Evolutionary conservation across 2,797 vertebrate genomes (phyloP).

Genomic region (Spinus olivaceus): DNA sequence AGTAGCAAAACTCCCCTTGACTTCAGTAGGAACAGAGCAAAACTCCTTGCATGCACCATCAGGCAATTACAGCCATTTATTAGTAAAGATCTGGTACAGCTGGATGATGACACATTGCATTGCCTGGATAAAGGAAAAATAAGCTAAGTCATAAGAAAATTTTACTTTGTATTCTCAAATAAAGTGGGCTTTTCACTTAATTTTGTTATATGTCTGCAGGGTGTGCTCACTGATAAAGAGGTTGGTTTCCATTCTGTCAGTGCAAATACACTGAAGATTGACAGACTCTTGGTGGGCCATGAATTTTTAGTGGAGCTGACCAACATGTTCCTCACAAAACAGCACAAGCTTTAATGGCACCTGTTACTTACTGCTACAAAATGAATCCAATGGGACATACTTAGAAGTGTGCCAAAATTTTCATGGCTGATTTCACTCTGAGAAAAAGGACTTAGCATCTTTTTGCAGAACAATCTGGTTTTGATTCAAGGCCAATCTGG

Average conservation of each 20-base stretch:
- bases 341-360: neutral
- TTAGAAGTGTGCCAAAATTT: neutral
- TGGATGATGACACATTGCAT: neutral
- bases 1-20: neutral
- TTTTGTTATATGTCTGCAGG: neutral
- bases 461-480: neutral
- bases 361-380: neutral
- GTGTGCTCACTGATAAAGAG: neutral
- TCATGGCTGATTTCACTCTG: neutral
- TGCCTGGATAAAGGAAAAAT: constrained; percentile 23
- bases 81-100: neutral
- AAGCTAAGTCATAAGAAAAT: neutral
- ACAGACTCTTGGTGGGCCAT: neutral
- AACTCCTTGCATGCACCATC: neutral
- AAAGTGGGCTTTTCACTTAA: neutral
- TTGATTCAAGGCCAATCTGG: neutral
- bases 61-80: neutral
- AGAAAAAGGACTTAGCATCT: neutral
- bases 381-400: neutral
- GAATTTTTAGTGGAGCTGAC: neutral
- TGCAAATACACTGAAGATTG: neutral
- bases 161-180: neutral
- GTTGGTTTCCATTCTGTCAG: neutral
- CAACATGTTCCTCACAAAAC: constrained; percentile 2
- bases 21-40: neutral